Conservation (phyloP, 2,797 vertebrate genomes). For the Meriones psammophilus region DNA sequence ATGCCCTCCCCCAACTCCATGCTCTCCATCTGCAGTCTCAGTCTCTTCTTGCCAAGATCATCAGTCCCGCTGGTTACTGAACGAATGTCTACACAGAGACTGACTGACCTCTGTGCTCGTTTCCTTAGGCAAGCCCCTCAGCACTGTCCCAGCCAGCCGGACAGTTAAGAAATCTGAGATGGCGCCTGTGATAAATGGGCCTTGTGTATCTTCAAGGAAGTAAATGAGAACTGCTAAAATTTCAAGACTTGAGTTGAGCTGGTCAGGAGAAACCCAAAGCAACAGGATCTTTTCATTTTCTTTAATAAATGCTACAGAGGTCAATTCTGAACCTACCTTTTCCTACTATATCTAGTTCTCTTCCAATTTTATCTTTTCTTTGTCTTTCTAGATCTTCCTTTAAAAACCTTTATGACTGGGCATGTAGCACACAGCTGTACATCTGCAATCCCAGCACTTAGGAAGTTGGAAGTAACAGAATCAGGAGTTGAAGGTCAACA, state of each 20-base stretch:
- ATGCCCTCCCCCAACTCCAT: not conserved
- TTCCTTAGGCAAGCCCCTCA: not conserved
- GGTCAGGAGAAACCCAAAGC: not conserved
- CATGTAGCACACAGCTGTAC: not conserved
- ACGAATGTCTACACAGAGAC: not conserved
- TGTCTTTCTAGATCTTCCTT: not conserved
- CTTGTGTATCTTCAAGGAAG: not conserved
- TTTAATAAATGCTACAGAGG: not conserved
- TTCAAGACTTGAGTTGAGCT: not conserved
- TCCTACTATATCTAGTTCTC: not conserved
- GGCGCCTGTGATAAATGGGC: rapidly evolving
- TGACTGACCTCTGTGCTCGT: not conserved
- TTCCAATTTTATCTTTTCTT: not conserved
- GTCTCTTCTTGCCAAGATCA: not conserved
- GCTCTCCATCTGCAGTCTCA: not conserved
- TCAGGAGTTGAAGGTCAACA: not conserved
- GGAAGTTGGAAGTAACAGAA: not conserved
- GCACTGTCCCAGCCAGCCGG: not conserved
- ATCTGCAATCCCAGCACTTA: not conserved
- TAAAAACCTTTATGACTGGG: not conserved
- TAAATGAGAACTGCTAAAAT: not conserved
- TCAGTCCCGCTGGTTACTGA: not conserved
- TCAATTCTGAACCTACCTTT: not conserved
- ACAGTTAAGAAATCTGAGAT: not conserved
- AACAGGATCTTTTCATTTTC: not conserved